A percentile compares a stretch with the other conserved stretches of the same genome.
Evolutionary conservation across 2,113 vertebrate species (phyloP).

Genomic region (Synodontis membranacea): DNA sequence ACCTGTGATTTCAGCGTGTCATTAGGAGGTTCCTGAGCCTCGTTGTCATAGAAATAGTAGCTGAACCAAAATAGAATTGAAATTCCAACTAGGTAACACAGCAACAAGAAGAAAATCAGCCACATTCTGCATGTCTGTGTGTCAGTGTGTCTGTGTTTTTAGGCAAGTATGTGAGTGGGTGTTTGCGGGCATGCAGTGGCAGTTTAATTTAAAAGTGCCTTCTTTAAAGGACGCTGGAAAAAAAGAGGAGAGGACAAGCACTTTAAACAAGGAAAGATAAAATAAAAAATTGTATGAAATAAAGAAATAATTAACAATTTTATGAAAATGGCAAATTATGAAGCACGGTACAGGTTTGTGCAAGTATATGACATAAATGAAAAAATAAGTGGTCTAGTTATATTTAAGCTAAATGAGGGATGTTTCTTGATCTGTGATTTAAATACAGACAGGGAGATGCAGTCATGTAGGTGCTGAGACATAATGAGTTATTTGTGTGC

Average conservation of each 20-base stretch:
- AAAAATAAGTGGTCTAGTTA: not conserved
- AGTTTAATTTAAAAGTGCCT: not conserved
- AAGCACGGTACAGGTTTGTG: not conserved
- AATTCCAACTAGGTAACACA: slow-evolving; percentile 39
- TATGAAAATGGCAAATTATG: too few relatives aligned
- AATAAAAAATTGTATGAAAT: not conserved
- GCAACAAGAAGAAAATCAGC: slow-evolving; percentile 36
- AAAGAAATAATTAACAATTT: not conserved
- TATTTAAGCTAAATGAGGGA: not conserved
- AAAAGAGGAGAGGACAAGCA: not conserved
- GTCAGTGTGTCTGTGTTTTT: not conserved
- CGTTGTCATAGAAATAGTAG: slow-evolving; percentile 57
- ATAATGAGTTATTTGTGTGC: not conserved
- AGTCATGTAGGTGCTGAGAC: not conserved
- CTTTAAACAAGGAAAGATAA: not conserved
- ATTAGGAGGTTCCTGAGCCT: slow-evolving; percentile 43
- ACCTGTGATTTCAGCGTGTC: not conserved
- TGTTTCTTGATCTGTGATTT: not conserved
- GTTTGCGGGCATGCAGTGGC: not conserved
- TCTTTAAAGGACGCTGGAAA: not conserved
- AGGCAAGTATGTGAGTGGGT: not conserved
- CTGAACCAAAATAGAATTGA: slow-evolving; percentile 37
- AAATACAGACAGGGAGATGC: not conserved
- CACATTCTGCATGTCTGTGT: not conserved
- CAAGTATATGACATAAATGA: not conserved